These are phyloP conservation scores for Gallinago jamesoni DNA, from an alignment of 2,113 vertebrate genomes.

Conservation along the genomic window DNA sequence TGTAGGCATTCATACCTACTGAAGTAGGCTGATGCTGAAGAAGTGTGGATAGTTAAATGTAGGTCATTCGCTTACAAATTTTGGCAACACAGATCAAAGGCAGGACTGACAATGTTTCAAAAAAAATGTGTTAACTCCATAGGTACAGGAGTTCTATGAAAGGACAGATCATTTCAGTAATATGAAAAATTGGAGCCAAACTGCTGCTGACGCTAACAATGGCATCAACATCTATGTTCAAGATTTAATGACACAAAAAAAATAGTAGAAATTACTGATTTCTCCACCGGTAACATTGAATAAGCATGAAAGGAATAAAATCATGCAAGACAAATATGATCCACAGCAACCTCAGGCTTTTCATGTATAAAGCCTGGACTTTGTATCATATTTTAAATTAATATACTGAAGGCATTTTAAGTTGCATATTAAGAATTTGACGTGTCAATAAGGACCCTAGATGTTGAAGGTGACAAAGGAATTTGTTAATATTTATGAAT, in stretches of 20 bases:
- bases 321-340: background rate
- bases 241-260: background rate
- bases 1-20: background rate
- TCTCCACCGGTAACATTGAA: background rate
- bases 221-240: background rate
- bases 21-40: background rate
- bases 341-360: background rate
- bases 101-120: background rate
- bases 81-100: background rate
- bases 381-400: background rate
- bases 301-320: background rate
- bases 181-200: background rate
- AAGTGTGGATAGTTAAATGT: background rate
- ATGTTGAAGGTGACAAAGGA: background rate
- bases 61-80: background rate
- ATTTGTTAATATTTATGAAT: background rate
- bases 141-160: background rate
- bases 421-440: background rate
- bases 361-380: background rate
- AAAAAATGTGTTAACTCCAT: background rate
- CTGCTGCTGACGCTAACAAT: background rate
- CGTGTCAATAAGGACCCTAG: background rate
- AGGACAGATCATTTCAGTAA: background rate
- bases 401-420: background rate
- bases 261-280: background rate